Evolutionary conservation across 2,797 vertebrate genomes (phyloP).

Genomic region (Pangasius krempfi): DNA sequence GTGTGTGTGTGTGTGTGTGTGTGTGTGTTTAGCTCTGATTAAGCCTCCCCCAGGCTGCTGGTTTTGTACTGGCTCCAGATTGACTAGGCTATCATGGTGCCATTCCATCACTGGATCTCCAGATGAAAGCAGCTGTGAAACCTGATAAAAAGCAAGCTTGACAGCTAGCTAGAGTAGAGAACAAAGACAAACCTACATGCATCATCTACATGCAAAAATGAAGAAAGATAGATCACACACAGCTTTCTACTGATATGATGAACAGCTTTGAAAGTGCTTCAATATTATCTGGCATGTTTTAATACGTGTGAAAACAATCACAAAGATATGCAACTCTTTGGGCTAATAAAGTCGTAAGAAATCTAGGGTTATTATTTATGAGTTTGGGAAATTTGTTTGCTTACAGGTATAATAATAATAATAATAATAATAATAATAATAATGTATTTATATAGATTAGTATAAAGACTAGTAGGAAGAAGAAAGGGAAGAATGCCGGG

Average conservation of each 20-base stretch:
- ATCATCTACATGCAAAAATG: conserved; percentile 26
- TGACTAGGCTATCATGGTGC: conserved; percentile 37
- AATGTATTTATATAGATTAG: neutral
- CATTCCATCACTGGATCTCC: conserved; percentile 34
- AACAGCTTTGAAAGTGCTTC: neutral
- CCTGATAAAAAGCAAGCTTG: conserved; percentile 37
- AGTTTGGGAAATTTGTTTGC: neutral
- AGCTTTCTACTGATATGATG: conserved; percentile 16
- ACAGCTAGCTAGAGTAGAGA: conserved; percentile 42
- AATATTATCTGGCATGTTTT: neutral
- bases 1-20: conserved; percentile 18
- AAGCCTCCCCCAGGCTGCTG: conserved; percentile 34
- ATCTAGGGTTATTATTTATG: neutral
- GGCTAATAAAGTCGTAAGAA: neutral
- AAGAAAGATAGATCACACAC: conserved; percentile 30
- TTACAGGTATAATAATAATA: conserved; percentile 4
- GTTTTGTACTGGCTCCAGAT: conserved; percentile 35
- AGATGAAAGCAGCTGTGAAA: conserved; percentile 45
- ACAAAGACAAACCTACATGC: conserved; percentile 45
- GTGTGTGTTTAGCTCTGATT: conserved; percentile 34
- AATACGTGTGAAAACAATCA: neutral
- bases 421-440: neutral
- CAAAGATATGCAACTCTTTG: neutral
- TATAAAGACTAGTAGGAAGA: neutral
- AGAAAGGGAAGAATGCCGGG: neutral